Evolutionary conservation across 92 coral and sea anemone species (phyloP), one percentile per base, ranked within the genome.

Genomic region (Paragorgia papillata): DNA sequence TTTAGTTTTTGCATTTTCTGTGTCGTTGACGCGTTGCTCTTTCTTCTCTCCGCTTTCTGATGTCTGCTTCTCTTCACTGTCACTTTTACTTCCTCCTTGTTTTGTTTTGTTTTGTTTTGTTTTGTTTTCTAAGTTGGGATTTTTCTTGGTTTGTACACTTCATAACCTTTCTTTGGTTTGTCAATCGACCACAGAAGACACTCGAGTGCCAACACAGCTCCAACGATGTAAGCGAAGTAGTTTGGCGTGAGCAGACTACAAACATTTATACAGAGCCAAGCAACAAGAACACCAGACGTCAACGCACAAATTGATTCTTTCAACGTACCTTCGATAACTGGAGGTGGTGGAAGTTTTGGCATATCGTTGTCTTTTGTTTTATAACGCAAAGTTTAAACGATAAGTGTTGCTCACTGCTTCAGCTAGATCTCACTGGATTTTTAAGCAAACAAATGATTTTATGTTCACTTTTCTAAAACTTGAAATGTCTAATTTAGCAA

Each of bases 321-420:
- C 27, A 71, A 25, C 4, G 78, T 71, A 12, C 78, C 78, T 55
- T 53, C 78, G 25, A 71, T 51, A 5, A 53, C 63, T 28, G 78
- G 78, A 30, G 78, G 78, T 58, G 64, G 64, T 10, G 78, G 64
- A 32, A 29, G 50, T 71, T 71, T 71, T 0, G 50, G 24, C 78
- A 71, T 71, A 10, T 33, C 37, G 33, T n/a, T n/a, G n/a, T n/a
- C n/a, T n/a, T n/a, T n/a, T n/a, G n/a, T n/a, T n/a, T n/a, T n/a
- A n/a, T n/a, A n/a, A n/a, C n/a, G n/a, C n/a, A n/a, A n/a, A n/a
- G n/a, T n/a, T n/a, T n/a, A n/a, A n/a, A n/a, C n/a, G n/a, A n/a
- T n/a, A n/a, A n/a, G n/a, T n/a, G n/a, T n/a, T n/a, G n/a, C n/a
- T n/a, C n/a, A n/a, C n/a, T n/a, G n/a, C n/a, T n/a, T n/a, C n/a